Evolutionary conservation across 2,113 vertebrate species (phyloP).

Genomic region (Saccopteryx bilineata): DNA sequence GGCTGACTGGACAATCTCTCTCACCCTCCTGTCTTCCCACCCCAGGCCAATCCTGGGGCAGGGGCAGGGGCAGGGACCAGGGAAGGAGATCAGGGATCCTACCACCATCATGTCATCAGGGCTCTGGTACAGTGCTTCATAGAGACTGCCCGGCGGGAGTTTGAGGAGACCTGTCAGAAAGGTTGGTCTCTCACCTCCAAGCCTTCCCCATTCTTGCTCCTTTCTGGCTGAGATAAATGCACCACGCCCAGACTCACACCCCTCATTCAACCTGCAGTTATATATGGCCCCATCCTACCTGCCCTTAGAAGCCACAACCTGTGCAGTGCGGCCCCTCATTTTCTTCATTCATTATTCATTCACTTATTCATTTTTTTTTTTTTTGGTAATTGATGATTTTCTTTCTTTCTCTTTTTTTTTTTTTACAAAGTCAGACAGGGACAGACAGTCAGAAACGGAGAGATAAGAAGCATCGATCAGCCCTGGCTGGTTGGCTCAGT

Average conservation of each 20-base stretch:
- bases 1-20: not conserved
- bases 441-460: too few species aligned
- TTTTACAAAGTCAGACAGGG: too few species aligned
- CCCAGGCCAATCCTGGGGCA: conserved; percentile 74
- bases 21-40: conserved; percentile 16
- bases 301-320: not conserved
- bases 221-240: not conserved
- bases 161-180: conserved; percentile 93
- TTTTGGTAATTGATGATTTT: too few species aligned
- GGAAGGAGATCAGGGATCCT: conserved; percentile 85
- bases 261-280: not conserved
- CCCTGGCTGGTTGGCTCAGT: too few species aligned
- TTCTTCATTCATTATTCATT: not conserved
- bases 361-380: not conserved
- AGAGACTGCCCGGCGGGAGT: conserved; percentile 92
- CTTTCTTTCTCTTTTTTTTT: too few species aligned
- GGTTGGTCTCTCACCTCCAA: conserved; percentile 83
- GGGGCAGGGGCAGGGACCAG: conserved; percentile 60
- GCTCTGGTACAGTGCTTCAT: conserved; percentile 94
- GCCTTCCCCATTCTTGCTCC: not conserved
- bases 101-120: conserved; percentile 91
- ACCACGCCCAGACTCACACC: not conserved
- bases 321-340: not conserved
- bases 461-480: too few species aligned
- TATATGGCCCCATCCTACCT: not conserved